phyloP scores from a whole-genome alignment of 1,140 invertebrate genomes.

The Musca domestica region DNA sequence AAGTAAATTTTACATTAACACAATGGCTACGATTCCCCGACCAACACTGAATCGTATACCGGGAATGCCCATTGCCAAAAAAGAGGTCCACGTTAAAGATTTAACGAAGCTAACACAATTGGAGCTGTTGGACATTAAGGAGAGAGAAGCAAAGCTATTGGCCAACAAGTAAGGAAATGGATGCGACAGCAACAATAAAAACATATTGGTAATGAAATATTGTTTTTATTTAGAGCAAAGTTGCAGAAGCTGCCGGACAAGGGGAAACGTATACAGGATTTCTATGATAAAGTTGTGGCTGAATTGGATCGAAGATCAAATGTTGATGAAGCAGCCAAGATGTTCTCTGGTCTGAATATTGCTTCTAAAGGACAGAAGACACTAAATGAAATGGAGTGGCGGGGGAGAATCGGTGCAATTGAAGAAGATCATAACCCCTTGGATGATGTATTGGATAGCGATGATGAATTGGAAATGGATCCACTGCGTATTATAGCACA shows the following conservation, averaged over 20 bases:
- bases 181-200: slow-evolving; percentile 6
- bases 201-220: background rate
- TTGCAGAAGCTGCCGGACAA: slow-evolving; percentile 64
- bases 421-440: slow-evolving; percentile 35
- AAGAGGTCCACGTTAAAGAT: slow-evolving; percentile 43
- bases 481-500: slow-evolving; percentile 66
- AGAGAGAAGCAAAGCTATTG: slow-evolving; percentile 57
- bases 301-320: slow-evolving; percentile 61
- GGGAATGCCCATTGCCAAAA: slow-evolving; percentile 16
- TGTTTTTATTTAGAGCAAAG: slow-evolving; percentile 32
- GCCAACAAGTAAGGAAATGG: slow-evolving; percentile 55
- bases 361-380: slow-evolving; percentile 57
- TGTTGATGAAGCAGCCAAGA: slow-evolving; percentile 58
- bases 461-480: slow-evolving; percentile 66
- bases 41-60: background rate
- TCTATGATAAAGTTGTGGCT: slow-evolving; percentile 58
- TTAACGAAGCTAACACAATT: slow-evolving; percentile 51
- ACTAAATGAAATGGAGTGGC: slow-evolving; percentile 68
- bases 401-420: slow-evolving; percentile 54
- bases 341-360: slow-evolving; percentile 64
- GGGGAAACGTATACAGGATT: slow-evolving; percentile 63
- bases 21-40: background rate
- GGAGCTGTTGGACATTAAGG: slow-evolving; percentile 56
- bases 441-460: slow-evolving; percentile 60
- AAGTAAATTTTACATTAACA: too few relatives aligned